Evolutionary conservation across 2,113 vertebrate genomes (phyloP).

Genomic region (Capreolus pygargus): DNA sequence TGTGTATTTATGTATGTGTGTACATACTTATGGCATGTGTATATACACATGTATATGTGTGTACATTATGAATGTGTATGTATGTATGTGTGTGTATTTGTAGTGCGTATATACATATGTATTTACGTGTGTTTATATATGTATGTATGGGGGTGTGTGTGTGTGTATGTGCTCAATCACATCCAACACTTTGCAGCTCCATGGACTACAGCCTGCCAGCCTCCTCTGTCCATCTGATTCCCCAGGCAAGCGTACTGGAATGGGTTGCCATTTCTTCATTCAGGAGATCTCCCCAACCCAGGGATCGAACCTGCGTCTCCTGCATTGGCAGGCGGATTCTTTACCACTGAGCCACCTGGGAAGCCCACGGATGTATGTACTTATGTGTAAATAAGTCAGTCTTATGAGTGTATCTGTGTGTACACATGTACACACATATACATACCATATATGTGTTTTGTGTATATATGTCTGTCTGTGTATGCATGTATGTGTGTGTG

Average conservation of each 20-base stretch:
- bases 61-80: background rate
- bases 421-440: no score
- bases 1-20: background rate
- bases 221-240: background rate
- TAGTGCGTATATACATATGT: background rate
- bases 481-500: background rate
- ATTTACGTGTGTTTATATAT: background rate
- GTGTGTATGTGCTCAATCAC: background rate
- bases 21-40: background rate
- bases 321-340: background rate
- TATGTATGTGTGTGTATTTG: background rate
- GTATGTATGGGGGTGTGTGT: background rate
- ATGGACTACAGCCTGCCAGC: background rate
- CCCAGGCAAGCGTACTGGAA: background rate
- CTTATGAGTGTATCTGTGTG: background rate
- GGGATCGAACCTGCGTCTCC: background rate
- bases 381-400: background rate
- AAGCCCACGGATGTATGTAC: background rate
- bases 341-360: background rate
- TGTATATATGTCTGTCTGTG: background rate
- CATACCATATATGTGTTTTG: background rate
- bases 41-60: no score
- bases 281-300: background rate
- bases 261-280: background rate
- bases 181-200: background rate